Conservation (phyloP, 2,113 vertebrate genomes). For the Elachura formosa region DNA sequence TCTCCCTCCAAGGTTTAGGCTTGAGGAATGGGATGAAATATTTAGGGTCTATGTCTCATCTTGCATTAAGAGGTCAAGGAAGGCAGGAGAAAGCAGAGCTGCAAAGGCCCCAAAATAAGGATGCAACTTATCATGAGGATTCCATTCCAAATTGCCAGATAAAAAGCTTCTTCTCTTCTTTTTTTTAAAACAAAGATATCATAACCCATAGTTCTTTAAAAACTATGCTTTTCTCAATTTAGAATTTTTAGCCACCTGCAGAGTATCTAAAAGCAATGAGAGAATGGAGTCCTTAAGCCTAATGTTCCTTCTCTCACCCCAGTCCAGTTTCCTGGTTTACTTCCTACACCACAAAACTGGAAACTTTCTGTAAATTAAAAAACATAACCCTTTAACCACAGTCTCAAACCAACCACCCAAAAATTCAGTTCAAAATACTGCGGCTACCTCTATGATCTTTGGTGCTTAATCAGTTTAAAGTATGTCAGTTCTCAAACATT, state of each 20-base stretch:
- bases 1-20: background rate
- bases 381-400: background rate
- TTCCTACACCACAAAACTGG: background rate
- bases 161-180: background rate
- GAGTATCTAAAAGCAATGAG: background rate
- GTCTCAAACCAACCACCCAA: background rate
- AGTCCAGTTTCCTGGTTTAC: background rate
- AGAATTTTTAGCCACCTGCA: background rate
- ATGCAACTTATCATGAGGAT: background rate
- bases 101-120: background rate
- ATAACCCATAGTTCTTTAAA: background rate
- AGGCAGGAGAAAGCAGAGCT: background rate
- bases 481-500: background rate
- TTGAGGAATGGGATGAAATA: background rate
- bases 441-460: background rate
- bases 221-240: background rate
- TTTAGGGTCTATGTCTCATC: background rate
- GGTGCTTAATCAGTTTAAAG: background rate
- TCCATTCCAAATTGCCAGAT: background rate
- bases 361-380: background rate
- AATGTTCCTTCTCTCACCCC: background rate
- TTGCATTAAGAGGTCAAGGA: background rate
- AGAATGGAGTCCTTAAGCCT: background rate
- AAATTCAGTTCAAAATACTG: background rate
- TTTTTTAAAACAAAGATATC: background rate